Evolutionary conservation across 2,888 invertebrate genomes (phyloP), one percentile per base, ranked within the genome.

Genomic region (Microctonus brassicae): DNA sequence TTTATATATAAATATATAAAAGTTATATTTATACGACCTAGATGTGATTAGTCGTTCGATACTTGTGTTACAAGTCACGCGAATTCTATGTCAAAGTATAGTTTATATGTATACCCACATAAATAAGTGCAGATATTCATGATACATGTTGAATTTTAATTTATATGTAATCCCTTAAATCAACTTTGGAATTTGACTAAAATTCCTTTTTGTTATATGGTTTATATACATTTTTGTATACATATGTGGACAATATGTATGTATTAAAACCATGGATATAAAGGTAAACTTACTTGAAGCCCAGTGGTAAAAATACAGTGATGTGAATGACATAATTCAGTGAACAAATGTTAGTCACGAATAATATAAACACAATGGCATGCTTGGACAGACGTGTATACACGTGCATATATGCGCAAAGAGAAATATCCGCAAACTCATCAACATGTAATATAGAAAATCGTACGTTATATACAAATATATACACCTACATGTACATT

Each of bases 31-130:
- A 55, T n/a, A n/a, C 55, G 55, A 70, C 70, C 70, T 47, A 70
- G 64, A 70, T 70, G 64, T 70, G 70, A 64, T 70, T 70, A 64
- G 26, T 11, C 70, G 70, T 57, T 70, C 70, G 57, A 70, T 70
- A 70, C 24, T 64, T 10, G 42, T 24, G 39, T 36, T 24, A 42
- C 10, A 24, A 62, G 62, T 62, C 62, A 62, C 62, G 62, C 62
- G 62, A 62, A 42, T 36, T 62, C 24, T 42, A 60, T 60, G 47
- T 17, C 17, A 7, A 47, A n/a, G 24, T 55, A 11, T 55, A 13
- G 42, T 62, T 7, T 20, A 20, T 13, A 7, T 62, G n/a, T 62
- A 39, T n/a, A 36, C 17, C 22, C 34, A 17, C 22, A 36, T 13
- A n/a, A n/a, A 17, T 9, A 39, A 0, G 20, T 26, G 6, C 17